Evolutionary conservation across 2,888 invertebrate species (phyloP), one percentile per base, ranked within the genome.

Genomic region (Tetranychus piercei): DNA sequence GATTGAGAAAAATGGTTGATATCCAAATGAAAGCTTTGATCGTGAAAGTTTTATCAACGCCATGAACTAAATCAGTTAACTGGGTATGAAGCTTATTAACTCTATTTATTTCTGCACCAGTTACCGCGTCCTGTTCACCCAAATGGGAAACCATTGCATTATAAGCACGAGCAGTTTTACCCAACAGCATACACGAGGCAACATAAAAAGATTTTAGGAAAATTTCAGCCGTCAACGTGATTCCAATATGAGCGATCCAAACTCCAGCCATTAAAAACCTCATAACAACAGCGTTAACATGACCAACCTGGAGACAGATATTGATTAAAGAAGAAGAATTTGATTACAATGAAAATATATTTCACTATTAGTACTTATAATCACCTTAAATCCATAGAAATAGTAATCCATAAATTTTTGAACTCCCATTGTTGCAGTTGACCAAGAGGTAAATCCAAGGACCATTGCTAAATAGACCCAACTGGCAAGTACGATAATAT

Each of bases 11-110:
- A 11, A 75, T 72, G 22, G 75, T 67, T 22, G 72, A 22, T 34
- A 73, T 65, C 75, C 75, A 75, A 18, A 75, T 64, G 70, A 75
- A 75, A 23, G 73, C 66, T 20, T 66, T 44, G 18, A 66, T 6
- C 4, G 75, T 65, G 45, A 75, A 75, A 44, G 43, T 72, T 23
- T 73, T 44, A 44, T 75, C 75, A 11, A 75, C 55, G 2, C 44
- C 69, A 8, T 64, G 15, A 6, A 75, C 75, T 18, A 75, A 23
- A 22, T 65, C 67, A 1, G 69, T 73, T 22, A 75, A 65, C 11
- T 65, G 22, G 9, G 66, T 72, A 65, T 75, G 75, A 8, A 73
- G n/a, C 44, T 71, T 71, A 20, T 71, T 71, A 9, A 71, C 45
- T 7, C 20, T 34, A 15, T 71, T 71, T 4, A 71, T 11, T 34